phyloP scores from a whole-genome alignment of 2,113 vertebrate species.

The Nothoprocta perdicaria region DNA sequence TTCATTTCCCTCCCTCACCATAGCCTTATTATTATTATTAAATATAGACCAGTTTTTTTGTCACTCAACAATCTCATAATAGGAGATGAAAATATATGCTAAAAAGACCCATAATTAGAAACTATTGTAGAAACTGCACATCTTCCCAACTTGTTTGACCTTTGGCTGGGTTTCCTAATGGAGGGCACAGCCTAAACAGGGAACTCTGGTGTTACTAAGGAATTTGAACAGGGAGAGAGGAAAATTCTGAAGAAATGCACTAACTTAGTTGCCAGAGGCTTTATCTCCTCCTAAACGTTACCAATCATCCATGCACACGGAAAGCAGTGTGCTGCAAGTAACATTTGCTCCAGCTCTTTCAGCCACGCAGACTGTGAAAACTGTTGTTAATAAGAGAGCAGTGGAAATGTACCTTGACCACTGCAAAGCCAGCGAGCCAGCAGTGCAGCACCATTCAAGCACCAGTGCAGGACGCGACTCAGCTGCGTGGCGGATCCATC shows the following conservation, averaged over 20 bases:
- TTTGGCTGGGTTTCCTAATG: not conserved
- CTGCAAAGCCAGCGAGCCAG: not conserved
- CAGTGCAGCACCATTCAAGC: not conserved
- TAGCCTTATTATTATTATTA: not conserved
- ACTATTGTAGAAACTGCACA: not conserved
- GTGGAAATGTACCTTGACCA: constrained; percentile 14
- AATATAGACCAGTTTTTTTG: not conserved
- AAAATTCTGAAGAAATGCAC: not conserved
- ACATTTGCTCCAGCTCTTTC: not conserved
- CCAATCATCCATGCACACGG: not conserved
- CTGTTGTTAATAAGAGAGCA: not conserved
- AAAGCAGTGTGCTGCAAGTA: not conserved
- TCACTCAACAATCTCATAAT: not conserved
- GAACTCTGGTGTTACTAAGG: not conserved
- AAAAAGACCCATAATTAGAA: not conserved
- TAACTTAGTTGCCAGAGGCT: not conserved
- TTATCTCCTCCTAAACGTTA: not conserved
- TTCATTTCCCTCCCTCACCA: not conserved
- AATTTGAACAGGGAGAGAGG: not conserved
- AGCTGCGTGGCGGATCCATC: not conserved
- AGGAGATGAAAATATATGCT: not conserved
- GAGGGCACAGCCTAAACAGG: not conserved
- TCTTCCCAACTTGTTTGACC: not conserved
- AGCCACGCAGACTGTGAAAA: not conserved
- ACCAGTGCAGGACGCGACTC: not conserved